phyloP scores from a whole-genome alignment of 2,888 invertebrate species.

The Boloria euphrosyne region DNA sequence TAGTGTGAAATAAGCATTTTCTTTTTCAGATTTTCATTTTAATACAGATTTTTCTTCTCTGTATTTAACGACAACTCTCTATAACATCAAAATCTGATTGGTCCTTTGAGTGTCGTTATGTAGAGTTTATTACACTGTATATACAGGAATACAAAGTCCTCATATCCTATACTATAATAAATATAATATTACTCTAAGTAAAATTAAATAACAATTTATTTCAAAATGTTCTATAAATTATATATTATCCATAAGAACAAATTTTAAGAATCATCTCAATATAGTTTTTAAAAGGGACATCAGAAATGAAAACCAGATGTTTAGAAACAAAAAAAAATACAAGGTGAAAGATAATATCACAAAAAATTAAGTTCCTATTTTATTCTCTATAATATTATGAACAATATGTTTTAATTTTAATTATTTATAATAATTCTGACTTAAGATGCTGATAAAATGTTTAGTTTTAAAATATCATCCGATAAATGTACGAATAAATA shows the following conservation, averaged over 20 bases:
- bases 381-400: not conserved
- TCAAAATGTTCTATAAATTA: no score
- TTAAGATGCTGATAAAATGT: no score
- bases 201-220: no score
- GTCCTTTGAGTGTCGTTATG: no score
- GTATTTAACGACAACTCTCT: no score
- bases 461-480: no score
- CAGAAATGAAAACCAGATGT: not conserved
- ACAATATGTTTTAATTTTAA: not conserved
- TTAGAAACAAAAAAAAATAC: not conserved
- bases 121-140: no score
- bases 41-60: no score
- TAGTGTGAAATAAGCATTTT: no score
- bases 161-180: not conserved
- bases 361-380: not conserved
- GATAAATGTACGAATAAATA: no score
- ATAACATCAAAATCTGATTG: no score
- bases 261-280: not conserved
- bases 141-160: not conserved
- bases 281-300: not conserved
- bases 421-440: not conserved
- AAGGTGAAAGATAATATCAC: not conserved
- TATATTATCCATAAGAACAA: not conserved
- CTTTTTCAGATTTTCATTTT: no score
- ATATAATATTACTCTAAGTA: not conserved